A percentile compares a stretch with the other conserved stretches of the same genome.
Conservation (phyloP, 23 tunicate genomes). For the Oikopleura vanhoeffeni region DNA sequence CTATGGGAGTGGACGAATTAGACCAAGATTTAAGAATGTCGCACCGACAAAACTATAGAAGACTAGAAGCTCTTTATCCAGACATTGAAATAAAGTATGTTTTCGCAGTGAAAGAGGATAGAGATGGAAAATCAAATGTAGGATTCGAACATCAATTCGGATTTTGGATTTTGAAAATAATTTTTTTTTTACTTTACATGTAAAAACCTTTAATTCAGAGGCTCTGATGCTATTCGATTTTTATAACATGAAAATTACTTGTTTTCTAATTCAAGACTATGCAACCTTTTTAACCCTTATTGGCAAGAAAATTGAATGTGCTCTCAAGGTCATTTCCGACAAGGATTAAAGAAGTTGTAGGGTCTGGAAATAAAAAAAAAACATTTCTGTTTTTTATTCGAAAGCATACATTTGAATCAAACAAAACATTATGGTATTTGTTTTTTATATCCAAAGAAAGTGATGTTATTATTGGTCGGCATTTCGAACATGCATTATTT, state of each 20-base stretch:
- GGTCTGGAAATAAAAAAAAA: too few species aligned
- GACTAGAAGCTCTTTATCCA: background rate
- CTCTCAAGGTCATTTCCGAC: too few species aligned
- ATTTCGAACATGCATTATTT: background rate
- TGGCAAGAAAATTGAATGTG: too few species aligned
- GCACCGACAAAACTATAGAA: background rate
- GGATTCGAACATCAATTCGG: slow-evolving; percentile 8
- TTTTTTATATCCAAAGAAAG: background rate
- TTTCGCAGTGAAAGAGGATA: background rate
- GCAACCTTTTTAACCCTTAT: too few species aligned
- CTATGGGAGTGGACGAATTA: background rate
- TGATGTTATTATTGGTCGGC: background rate
- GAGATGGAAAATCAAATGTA: slow-evolving; percentile 2
- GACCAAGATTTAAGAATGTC: slow-evolving; percentile 9
- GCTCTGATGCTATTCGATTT: background rate
- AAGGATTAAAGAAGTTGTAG: too few species aligned
- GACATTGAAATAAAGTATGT: background rate
- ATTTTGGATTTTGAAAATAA: background rate
- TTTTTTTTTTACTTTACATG: background rate
- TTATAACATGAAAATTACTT: background rate
- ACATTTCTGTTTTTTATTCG: too few species aligned
- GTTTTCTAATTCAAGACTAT: too few species aligned
- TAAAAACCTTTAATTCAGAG: background rate
- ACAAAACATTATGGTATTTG: too few species aligned
- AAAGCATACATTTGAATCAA: too few species aligned